phyloP scores from a whole-genome alignment of 2,888 invertebrate species.

The Mesorhabditis spiculigera region DNA sequence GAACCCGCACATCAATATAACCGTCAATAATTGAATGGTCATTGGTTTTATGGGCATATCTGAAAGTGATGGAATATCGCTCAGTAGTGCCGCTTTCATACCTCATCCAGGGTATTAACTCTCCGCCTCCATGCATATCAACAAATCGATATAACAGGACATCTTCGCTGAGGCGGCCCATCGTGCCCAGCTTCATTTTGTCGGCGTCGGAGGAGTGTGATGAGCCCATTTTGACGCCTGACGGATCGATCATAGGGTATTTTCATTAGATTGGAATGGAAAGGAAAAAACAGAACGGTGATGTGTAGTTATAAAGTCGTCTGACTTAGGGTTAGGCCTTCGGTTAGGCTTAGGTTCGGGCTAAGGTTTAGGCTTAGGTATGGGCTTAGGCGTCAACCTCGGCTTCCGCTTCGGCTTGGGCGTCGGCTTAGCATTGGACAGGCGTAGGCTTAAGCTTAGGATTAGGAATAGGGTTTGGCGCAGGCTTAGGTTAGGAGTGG shows the following conservation, averaged over 20 bases:
- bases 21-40: slow-evolving; percentile 44
- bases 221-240: slow-evolving; percentile 23
- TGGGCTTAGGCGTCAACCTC: too few species aligned
- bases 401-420: too few species aligned
- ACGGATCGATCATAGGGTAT: neutral
- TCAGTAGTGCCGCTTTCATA: neutral
- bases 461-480: too few species aligned
- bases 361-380: too few species aligned
- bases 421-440: too few species aligned
- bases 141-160: slow-evolving; percentile 65
- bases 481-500: too few species aligned
- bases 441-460: too few species aligned
- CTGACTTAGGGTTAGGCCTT: too few species aligned
- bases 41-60: slow-evolving; percentile 47
- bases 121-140: slow-evolving; percentile 86
- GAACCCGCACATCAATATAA: slow-evolving; percentile 64
- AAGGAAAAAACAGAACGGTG: too few species aligned
- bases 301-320: too few species aligned
- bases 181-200: slow-evolving; percentile 23
- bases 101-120: slow-evolving; percentile 73
- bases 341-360: too few species aligned
- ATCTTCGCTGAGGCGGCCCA: slow-evolving; percentile 32
- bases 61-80: slow-evolving; percentile 21
- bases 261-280: neutral
- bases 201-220: slow-evolving; percentile 22